Base-by-base conservation (phyloP, 2,797 vertebrate genomes). In the Uromys caudimaculatus region DNA sequence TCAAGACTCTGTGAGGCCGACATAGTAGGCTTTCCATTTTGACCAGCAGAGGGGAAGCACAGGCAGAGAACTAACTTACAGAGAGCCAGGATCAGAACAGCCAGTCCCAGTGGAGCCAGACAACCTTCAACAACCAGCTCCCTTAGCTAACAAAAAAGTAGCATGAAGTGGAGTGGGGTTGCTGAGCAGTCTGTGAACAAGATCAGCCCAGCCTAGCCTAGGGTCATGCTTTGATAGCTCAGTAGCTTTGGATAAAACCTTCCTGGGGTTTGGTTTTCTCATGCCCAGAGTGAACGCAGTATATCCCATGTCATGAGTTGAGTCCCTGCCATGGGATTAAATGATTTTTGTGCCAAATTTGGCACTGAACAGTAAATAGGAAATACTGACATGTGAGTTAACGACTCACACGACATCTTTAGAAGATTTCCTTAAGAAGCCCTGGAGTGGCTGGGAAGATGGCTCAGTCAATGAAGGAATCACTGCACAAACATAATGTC, bases 271-370 rank as follows among this genome's bases (percentile, higher is more conserved):
- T 50, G 44, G 35, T 76, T 76, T 92, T 91, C 76, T 93, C 47
- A 71, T 44, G 16, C 88, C 69, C 86, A n/a, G 86, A 97, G 87
- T 32, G 67, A 95, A 88, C 50, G 27, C 73, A 94, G 1, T 76
- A 75, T n/a, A 83, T n/a, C 4, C 56, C 32, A 75, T 19, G 13
- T 77, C 76, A 0, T 38, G 32, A 2, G 23, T 77, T 50, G 60
- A 75, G 29, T 82, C 90, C 60, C 62, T 77, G 29, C 83, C 6
- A 0, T 90, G 35, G 41, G 73, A 93, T 89, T 16, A 71, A 96
- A 23, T 47, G 12, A 38, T 47, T 23, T 56, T 73, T 17, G 0
- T 85, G n/a, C 54, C 50, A 32, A 75, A 47, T 60, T n/a, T 78
- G 38, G 41, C 75, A 17, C 62, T 47, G 78, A 41, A 73, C 21